Conservation (phyloP, 2,113 vertebrate genomes). For the Sylvilagus bachmani region DNA sequence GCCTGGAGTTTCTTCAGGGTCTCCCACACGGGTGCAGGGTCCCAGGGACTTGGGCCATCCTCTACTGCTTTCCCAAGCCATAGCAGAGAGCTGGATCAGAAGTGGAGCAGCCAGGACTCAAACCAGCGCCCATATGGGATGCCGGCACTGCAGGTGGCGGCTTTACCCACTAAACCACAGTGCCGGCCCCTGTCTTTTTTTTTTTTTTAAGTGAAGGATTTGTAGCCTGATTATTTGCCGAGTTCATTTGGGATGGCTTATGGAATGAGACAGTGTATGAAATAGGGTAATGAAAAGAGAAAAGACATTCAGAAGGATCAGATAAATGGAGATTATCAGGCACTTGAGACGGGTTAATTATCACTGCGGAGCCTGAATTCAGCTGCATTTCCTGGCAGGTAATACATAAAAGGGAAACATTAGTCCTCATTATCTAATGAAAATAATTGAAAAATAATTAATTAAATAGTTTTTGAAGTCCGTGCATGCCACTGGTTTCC, state of each 20-base stretch:
- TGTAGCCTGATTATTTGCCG: slow-evolving; percentile 48
- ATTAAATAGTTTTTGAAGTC: slow-evolving; percentile 40
- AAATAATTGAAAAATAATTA: slow-evolving; percentile 69
- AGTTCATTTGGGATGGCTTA: slow-evolving; percentile 46
- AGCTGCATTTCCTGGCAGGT: slow-evolving; percentile 57
- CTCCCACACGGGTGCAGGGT: too few species aligned
- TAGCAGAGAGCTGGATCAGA: too few species aligned
- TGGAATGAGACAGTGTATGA: slow-evolving; percentile 45
- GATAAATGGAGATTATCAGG: slow-evolving; percentile 57
- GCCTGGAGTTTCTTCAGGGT: too few species aligned
- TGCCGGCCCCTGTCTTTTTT: background rate
- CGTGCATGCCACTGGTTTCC: background rate
- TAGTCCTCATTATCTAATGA: slow-evolving; percentile 64
- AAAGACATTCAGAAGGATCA: slow-evolving; percentile 46
- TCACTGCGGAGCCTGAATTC: slow-evolving; percentile 49
- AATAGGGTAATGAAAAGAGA: background rate
- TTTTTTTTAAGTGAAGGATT: background rate
- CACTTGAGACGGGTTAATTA: slow-evolving; percentile 69
- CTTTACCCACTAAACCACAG: too few species aligned
- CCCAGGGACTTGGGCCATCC: too few species aligned
- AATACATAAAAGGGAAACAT: slow-evolving; percentile 60
- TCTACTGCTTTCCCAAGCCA: too few species aligned
- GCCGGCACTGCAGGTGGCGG: too few species aligned
- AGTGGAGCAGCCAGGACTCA: too few species aligned
- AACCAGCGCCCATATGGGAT: too few species aligned